A percentile compares a stretch with the other conserved stretches of the same genome.
Evolutionary conservation across 35 echinoderm and acorn worm species (phyloP).

Genomic region (Lytechinus pictus): DNA sequence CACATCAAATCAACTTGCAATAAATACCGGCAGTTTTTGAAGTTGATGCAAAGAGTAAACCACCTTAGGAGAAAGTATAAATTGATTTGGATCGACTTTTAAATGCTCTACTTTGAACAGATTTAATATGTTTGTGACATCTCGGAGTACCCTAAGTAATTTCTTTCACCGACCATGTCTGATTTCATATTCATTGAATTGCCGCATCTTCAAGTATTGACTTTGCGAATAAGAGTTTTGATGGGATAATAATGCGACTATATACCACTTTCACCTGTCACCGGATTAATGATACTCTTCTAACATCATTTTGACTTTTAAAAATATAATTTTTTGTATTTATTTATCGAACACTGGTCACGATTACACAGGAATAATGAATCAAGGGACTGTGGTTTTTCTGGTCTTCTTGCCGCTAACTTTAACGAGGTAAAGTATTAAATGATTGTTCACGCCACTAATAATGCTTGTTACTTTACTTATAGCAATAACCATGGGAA

Average conservation of each 20-base stretch:
- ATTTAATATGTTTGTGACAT: not conserved
- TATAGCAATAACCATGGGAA: too few species aligned
- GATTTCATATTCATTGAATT: not conserved
- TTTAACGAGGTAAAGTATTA: not conserved
- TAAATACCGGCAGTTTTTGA: not conserved
- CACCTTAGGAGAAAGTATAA: not conserved
- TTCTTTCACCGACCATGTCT: not conserved
- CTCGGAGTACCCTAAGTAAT: not conserved
- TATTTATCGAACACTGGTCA: not conserved
- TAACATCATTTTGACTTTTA: too few species aligned
- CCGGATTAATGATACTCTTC: not conserved
- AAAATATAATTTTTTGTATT: not conserved
- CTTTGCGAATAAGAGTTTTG: not conserved
- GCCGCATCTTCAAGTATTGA: not conserved
- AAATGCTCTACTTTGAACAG: not conserved
- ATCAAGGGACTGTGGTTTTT: not conserved
- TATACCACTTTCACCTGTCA: not conserved
- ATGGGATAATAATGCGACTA: not conserved
- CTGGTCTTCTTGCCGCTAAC: constrained; percentile 4
- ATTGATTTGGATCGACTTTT: not conserved
- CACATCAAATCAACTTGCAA: not conserved
- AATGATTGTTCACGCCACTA: not conserved
- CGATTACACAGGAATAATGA: not conserved
- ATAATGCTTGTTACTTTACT: not conserved
- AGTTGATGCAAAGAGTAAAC: not conserved